Conservation (phyloP, 2,113 vertebrate species). For the Progne subis region DNA sequence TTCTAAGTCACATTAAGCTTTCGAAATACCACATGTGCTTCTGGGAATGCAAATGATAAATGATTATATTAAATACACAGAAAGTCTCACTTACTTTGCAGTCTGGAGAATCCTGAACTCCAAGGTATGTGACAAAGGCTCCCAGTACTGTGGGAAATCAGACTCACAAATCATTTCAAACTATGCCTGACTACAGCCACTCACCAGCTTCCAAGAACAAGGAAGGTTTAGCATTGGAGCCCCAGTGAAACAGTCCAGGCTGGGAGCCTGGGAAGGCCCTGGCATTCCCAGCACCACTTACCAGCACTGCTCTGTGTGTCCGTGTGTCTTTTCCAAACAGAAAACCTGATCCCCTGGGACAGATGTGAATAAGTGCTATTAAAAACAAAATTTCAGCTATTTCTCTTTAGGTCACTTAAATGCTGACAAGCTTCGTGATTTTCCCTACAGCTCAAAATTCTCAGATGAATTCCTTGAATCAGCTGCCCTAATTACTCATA, state of each 20-base stretch:
- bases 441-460: not conserved
- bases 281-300: not conserved
- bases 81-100: not conserved
- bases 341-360: not conserved
- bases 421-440: not conserved
- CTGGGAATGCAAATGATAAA: not conserved
- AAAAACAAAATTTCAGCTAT: not conserved
- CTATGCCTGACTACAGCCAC: not conserved
- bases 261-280: not conserved
- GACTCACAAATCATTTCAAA: not conserved
- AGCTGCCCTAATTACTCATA: not conserved
- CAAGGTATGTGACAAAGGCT: not conserved
- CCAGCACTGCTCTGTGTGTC: not conserved
- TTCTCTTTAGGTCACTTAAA: not conserved
- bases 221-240: not conserved
- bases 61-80: not conserved
- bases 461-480: not conserved
- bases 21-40: not conserved
- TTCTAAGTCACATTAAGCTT: not conserved
- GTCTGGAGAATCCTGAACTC: not conserved
- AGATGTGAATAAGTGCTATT: not conserved
- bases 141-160: not conserved
- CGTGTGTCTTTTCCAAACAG: not conserved
- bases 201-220: not conserved
- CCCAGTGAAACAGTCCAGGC: fast-evolving